phyloP scores from a whole-genome alignment of 2,113 vertebrate species.

The Catharus minimus region DNA sequence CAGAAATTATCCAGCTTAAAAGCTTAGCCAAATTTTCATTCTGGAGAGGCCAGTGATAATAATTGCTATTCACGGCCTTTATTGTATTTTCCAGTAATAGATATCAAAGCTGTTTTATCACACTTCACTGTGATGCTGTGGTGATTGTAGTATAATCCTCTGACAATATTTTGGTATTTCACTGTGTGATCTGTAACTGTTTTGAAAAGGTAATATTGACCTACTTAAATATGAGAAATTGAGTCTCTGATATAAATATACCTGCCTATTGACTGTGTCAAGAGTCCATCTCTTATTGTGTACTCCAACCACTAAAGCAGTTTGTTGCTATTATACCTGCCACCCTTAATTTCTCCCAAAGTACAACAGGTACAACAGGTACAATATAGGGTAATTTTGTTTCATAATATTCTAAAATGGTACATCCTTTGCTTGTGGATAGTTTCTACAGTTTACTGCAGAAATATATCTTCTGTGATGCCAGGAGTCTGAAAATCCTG shows the following conservation, averaged over 20 bases:
- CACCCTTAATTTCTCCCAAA: neutral
- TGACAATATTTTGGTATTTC: neutral
- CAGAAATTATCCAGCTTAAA: neutral
- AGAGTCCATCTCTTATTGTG: neutral
- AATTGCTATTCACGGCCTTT: neutral
- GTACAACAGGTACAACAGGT: neutral
- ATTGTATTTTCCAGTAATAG: neutral
- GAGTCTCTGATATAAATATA: neutral
- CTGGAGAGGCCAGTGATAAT: neutral
- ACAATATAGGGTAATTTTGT: neutral
- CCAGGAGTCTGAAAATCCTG: neutral
- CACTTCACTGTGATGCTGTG: neutral
- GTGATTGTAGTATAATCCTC: neutral
- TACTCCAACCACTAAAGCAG: neutral
- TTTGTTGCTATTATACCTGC: neutral
- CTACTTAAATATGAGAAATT: slow-evolving; percentile 6
- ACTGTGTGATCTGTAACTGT: neutral
- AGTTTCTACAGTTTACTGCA: neutral
- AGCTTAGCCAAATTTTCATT: neutral
- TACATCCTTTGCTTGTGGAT: neutral
- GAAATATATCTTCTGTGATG: neutral
- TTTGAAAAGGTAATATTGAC: slow-evolving; percentile 14
- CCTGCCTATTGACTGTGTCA: neutral
- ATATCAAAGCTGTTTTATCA: neutral
- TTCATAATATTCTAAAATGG: neutral